Conservation (phyloP, 2,888 invertebrate genomes). For the Pollenia griseotomentosa region DNA sequence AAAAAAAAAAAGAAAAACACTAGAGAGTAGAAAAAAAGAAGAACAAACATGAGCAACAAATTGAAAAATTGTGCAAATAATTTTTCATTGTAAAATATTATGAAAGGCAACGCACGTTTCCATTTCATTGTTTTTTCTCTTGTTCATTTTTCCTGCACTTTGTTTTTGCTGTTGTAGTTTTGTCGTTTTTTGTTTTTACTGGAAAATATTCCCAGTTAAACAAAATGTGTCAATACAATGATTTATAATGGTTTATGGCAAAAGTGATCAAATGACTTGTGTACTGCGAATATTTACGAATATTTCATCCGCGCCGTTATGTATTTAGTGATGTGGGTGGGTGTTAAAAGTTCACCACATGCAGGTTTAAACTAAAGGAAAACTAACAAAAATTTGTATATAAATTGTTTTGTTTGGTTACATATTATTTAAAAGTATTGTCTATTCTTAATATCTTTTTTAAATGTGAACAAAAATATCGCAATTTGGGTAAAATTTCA, state of each 20-base stretch:
- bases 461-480: too few relatives aligned
- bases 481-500: too few relatives aligned
- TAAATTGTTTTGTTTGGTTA: too few relatives aligned
- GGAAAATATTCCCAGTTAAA: constrained; percentile 59
- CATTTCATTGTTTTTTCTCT: constrained; percentile 62
- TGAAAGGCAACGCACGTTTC: constrained; percentile 60
- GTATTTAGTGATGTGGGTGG: background rate
- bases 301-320: background rate
- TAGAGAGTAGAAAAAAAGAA: background rate
- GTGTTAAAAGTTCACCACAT: background rate
- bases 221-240: constrained; percentile 74
- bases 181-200: background rate
- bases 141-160: background rate
- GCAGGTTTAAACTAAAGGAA: too few relatives aligned
- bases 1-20: background rate
- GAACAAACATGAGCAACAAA: constrained; percentile 51
- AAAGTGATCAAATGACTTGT: constrained; percentile 68
- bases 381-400: too few relatives aligned
- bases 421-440: too few relatives aligned
- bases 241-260: constrained; percentile 75
- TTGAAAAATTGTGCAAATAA: constrained; percentile 71
- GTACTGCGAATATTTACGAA: constrained; percentile 1
- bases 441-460: too few relatives aligned
- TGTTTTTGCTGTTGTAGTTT: constrained; percentile 21
- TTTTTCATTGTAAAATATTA: constrained; percentile 68